phyloP scores from a whole-genome alignment of 2,888 invertebrate species.

The Holacanthella duospinosa region DNA sequence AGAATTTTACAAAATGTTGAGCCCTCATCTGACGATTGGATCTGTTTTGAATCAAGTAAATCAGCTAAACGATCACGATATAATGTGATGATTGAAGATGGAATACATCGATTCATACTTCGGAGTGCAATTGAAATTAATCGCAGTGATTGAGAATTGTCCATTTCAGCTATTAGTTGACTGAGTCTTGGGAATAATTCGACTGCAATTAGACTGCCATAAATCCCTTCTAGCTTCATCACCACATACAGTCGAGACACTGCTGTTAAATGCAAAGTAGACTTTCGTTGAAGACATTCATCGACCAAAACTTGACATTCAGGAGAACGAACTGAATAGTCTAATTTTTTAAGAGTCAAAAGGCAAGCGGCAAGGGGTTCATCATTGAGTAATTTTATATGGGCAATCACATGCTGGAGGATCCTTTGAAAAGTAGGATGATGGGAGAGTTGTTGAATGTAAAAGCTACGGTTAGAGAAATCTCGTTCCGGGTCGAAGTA shows the following conservation, averaged over 20 bases:
- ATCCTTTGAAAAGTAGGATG: constrained; percentile 22
- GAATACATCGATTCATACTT: constrained; percentile 10
- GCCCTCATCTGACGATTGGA: background rate
- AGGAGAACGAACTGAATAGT: constrained; percentile 10
- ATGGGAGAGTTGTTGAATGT: constrained; percentile 16
- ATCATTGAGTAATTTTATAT: constrained; percentile 22
- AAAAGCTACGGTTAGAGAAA: constrained; percentile 13
- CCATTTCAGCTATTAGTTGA: constrained; percentile 18
- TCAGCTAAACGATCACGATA: constrained; percentile 14
- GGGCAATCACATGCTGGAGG: constrained; percentile 16
- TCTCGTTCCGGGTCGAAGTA: constrained; percentile 24
- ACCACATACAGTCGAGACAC: constrained; percentile 23
- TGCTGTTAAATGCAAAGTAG: constrained; percentile 20
- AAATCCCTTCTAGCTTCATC: constrained; percentile 18
- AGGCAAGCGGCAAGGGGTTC: constrained; percentile 23
- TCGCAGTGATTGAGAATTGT: constrained; percentile 20
- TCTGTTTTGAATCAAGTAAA: background rate
- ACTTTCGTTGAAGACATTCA: constrained; percentile 21
- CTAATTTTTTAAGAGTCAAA: constrained; percentile 20
- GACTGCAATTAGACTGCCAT: constrained; percentile 12
- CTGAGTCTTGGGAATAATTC: constrained; percentile 21
- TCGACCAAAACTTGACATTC: constrained; percentile 23
- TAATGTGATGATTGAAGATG: constrained; percentile 9
- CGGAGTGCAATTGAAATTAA: constrained; percentile 21
- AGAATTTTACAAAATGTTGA: constrained; percentile 20